Percentiles rank a stretch among this genome's conserved stretches.
Conservation (phyloP, 2,797 vertebrate genomes). For the Mycteria americana region DNA sequence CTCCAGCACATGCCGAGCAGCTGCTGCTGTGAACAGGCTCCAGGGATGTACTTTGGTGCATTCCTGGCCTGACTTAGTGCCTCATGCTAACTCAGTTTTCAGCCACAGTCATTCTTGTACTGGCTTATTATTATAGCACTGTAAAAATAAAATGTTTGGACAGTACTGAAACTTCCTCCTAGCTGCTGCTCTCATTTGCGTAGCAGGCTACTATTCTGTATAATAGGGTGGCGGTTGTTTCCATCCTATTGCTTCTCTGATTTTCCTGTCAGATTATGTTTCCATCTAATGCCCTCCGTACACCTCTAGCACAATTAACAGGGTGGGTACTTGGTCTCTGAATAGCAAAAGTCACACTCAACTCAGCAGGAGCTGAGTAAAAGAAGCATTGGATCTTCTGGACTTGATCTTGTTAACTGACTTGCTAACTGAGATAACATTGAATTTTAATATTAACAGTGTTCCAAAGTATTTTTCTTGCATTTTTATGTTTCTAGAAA, state of each 20-base stretch:
- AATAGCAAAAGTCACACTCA: not conserved
- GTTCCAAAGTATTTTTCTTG: not conserved
- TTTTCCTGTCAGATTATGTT: slow-evolving; percentile 28
- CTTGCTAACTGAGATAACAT: not conserved
- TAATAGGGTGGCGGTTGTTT: not conserved
- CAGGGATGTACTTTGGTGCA: slow-evolving; percentile 61
- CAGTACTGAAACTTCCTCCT: not conserved
- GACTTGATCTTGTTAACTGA: not conserved
- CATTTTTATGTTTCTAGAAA: not conserved
- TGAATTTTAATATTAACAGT: not conserved
- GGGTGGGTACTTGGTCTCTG: not conserved
- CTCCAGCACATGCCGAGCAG: slow-evolving; percentile 48
- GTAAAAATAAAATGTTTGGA: slow-evolving; percentile 42
- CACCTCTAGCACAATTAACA: slow-evolving; percentile 2
- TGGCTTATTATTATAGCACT: slow-evolving; percentile 7
- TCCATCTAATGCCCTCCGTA: not conserved
- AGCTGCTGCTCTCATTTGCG: not conserved
- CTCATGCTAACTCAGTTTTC: slow-evolving; percentile 45
- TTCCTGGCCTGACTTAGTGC: slow-evolving; percentile 48
- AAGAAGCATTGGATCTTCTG: not conserved
- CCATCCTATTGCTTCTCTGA: not conserved
- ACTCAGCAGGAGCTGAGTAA: not conserved
- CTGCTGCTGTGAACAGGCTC: slow-evolving; percentile 59
- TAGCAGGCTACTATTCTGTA: not conserved
- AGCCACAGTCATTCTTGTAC: slow-evolving; percentile 40